Percentiles rank a stretch among this genome's conserved stretches.
Conservation (phyloP, 2,113 vertebrate genomes). For the Mus pahari region DNA sequence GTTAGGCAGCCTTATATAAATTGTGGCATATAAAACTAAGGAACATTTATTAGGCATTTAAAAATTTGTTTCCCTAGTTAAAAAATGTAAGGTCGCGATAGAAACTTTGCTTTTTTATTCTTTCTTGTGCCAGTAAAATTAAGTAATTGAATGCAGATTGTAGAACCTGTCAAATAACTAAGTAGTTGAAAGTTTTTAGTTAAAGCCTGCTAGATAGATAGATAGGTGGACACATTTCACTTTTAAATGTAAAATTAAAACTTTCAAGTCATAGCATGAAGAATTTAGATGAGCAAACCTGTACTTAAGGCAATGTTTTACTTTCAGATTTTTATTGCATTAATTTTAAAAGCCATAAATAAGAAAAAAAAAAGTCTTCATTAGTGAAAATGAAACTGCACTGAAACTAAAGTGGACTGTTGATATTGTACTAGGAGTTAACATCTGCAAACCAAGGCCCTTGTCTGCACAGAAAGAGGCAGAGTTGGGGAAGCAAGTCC, state of each 20-base stretch:
- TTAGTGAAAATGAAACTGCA: slow-evolving; percentile 44
- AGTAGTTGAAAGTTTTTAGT: slow-evolving; percentile 45
- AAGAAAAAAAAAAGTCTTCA: neutral
- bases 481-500: neutral
- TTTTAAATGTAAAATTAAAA: too few species aligned
- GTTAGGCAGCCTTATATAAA: slow-evolving; percentile 45
- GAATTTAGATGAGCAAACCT: slow-evolving; percentile 35
- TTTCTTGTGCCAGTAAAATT: slow-evolving; percentile 57
- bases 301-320: neutral
- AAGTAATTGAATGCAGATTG: slow-evolving; percentile 11
- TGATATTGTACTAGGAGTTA: neutral
- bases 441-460: neutral
- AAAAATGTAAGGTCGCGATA: slow-evolving; percentile 22
- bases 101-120: neutral
- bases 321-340: slow-evolving; percentile 48
- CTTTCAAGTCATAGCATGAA: slow-evolving; percentile 17
- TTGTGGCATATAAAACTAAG: slow-evolving; percentile 50
- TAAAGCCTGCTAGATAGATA: slow-evolving; percentile 47
- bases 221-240: neutral
- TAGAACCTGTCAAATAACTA: neutral
- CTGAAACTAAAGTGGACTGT: slow-evolving; percentile 18
- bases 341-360: slow-evolving; percentile 32
- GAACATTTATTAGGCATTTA: slow-evolving; percentile 48
- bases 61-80: slow-evolving; percentile 54
- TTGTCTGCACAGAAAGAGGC: neutral